Evolutionary conservation across 2,888 invertebrate species (phyloP), one percentile per base, ranked within the genome.

Genomic region (Nycteola revayana): DNA sequence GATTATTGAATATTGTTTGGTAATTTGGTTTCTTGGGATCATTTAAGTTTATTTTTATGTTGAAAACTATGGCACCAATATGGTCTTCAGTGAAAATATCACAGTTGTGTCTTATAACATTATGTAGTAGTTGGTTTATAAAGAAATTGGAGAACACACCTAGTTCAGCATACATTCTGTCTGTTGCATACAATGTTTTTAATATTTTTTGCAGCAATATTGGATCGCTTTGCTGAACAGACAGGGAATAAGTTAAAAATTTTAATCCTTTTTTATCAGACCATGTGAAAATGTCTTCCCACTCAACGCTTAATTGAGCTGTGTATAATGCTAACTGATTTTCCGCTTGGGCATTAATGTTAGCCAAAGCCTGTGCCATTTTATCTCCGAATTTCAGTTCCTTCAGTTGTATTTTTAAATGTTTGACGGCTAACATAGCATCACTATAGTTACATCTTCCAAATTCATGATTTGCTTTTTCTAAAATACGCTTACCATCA

Each of bases 271-370:
- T 77, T 32, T 70, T 74, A 43, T 84, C 80, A 0, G 75, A 69
- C 87, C 87, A 88, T 18, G 68, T 67, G 35, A 88, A 88, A 9
- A 87, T 74, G 18, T 82, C 79, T 35, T 87, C 84, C 87, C 86
- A 87, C 60, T 88, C 86, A 10, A 73, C 53, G 41, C 85, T 85
- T n/a, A 87, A 46, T 25, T 85, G 77, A 1, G 87, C 84, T 9
- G 66, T 65, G 36, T 81, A 87, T 7, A 87, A 49, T 0, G 85
- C 75, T 1, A 84, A 42, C 50, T 86, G 86, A 32, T 77, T 85
- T 45, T 87, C 83, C 20, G 77, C 69, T 38, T 84, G 80, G 5
- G 70, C 66, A 31, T 62, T 67, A 0, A 88, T 50, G 27, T 76
- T 80, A 0, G 41, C 34, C 9, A 87, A 38, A 1, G 82, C 85